phyloP scores from a whole-genome alignment of 1,140 invertebrate genomes.

The Psilanteris sp. region DNA sequence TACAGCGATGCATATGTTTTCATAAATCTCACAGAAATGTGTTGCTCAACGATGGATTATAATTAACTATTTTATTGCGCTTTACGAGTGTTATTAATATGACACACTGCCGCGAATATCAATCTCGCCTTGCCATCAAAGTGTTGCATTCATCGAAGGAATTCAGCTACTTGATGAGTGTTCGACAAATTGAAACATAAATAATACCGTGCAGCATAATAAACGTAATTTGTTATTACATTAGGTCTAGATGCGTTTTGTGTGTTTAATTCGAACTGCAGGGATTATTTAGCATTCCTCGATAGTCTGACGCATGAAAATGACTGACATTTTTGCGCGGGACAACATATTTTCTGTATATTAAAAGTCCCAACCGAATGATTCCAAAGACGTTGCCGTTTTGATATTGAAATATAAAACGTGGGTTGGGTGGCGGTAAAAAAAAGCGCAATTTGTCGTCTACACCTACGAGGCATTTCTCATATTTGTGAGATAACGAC shows the following conservation, averaged over 20 bases:
- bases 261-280: no score
- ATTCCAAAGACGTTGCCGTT: background rate
- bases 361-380: slow-evolving; percentile 7
- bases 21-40: slow-evolving; percentile 16
- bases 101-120: slow-evolving; percentile 20
- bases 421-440: background rate
- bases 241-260: no score
- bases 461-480: slow-evolving; percentile 44
- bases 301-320: background rate
- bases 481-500: slow-evolving; percentile 18
- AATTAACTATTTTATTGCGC: slow-evolving; percentile 36
- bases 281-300: slow-evolving; percentile 6
- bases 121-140: slow-evolving; percentile 13
- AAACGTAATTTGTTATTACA: slow-evolving; percentile 32
- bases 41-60: slow-evolving; percentile 26
- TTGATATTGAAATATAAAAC: slow-evolving; percentile 27
- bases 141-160: slow-evolving; percentile 13
- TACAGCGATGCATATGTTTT: background rate
- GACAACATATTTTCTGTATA: slow-evolving; percentile 11
- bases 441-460: slow-evolving; percentile 37
- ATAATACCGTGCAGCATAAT: slow-evolving; percentile 10
- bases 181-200: slow-evolving; percentile 42
- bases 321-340: background rate
- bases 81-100: slow-evolving; percentile 32
- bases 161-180: slow-evolving; percentile 27